Evolutionary conservation across 2,888 invertebrate genomes (phyloP).

Genomic region (Exocentrus adspersus): DNA sequence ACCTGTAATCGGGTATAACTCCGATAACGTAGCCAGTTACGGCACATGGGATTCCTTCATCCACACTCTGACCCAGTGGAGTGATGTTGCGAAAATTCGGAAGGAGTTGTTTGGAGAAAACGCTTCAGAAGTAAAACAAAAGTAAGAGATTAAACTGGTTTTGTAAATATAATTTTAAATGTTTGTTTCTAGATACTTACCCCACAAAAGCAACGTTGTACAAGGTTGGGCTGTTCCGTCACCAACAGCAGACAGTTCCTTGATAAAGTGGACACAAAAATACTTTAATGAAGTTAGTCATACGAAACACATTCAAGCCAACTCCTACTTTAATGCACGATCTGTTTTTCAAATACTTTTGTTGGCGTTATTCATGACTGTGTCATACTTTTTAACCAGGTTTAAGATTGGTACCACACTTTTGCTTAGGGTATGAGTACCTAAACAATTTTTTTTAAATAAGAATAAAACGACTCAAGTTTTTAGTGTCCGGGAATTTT

Average conservation of each 20-base stretch:
- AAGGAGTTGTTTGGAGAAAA: constrained; percentile 69
- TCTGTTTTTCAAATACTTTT: constrained; percentile 66
- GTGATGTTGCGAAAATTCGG: constrained; percentile 74
- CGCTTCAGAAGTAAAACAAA: constrained; percentile 64
- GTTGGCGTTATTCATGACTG: constrained; percentile 67
- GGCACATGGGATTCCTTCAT: constrained; percentile 93
- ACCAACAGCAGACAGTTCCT: constrained; percentile 83
- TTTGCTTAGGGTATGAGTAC: constrained; percentile 68
- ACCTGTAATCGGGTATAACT: constrained; percentile 47
- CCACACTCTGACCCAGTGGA: constrained; percentile 74
- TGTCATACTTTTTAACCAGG: constrained; percentile 66
- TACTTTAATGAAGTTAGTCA: constrained; percentile 74
- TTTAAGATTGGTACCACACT: constrained; percentile 71
- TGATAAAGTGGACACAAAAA: constrained; percentile 84
- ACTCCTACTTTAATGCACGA: constrained; percentile 71
- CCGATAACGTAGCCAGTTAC: constrained; percentile 70
- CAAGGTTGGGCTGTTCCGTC: constrained; percentile 68
- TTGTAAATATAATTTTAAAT: too few relatives aligned
- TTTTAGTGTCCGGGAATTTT: constrained; percentile 47
- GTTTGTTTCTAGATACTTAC: constrained; percentile 37
- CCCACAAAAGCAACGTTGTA: constrained; percentile 43
- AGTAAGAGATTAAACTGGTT: too few relatives aligned
- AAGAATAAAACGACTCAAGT: neutral
- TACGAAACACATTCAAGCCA: constrained; percentile 81
- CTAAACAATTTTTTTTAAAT: neutral